These are phyloP conservation scores for Sebastes oblongus DNA, from an alignment of 2,797 vertebrate genomes.

Conservation along the genomic window DNA sequence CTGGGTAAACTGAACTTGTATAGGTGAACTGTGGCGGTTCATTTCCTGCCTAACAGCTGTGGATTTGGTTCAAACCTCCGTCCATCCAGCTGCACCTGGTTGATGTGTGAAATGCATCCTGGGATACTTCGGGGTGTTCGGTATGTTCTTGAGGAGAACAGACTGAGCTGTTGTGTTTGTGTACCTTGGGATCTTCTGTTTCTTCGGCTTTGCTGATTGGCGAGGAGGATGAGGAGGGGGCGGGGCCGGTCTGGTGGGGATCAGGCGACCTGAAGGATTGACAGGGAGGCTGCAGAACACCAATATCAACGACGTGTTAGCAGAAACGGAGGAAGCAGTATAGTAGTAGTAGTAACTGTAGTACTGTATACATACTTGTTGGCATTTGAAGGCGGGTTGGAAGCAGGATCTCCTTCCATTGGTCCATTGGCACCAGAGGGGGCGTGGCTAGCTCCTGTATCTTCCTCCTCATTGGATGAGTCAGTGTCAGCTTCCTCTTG, in stretches of 20 bases:
- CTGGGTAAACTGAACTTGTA: background rate
- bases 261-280: background rate
- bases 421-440: background rate
- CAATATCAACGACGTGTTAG: background rate
- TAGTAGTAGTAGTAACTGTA: background rate
- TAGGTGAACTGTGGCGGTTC: too few relatives aligned
- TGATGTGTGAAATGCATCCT: background rate
- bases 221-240: slow-evolving; percentile 19
- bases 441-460: background rate
- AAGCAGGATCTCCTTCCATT: background rate
- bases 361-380: slow-evolving; percentile 22
- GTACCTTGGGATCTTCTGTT: slow-evolving; percentile 72
- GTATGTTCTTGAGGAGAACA: background rate
- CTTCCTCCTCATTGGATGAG: slow-evolving; percentile 73
- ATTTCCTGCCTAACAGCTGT: background rate
- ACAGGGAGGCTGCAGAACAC: background rate
- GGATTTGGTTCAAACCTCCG: background rate
- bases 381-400: background rate
- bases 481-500: slow-evolving; percentile 66
- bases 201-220: slow-evolving; percentile 29
- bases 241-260: slow-evolving; percentile 32
- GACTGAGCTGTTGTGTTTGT: background rate
- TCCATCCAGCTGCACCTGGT: background rate
- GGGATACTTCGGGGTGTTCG: background rate
- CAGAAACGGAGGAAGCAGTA: background rate